Percentiles rank a stretch among this genome's conserved stretches.
Evolutionary conservation across 2,113 vertebrate species (phyloP).

Genomic region (Tetraodon nigroviridis): DNA sequence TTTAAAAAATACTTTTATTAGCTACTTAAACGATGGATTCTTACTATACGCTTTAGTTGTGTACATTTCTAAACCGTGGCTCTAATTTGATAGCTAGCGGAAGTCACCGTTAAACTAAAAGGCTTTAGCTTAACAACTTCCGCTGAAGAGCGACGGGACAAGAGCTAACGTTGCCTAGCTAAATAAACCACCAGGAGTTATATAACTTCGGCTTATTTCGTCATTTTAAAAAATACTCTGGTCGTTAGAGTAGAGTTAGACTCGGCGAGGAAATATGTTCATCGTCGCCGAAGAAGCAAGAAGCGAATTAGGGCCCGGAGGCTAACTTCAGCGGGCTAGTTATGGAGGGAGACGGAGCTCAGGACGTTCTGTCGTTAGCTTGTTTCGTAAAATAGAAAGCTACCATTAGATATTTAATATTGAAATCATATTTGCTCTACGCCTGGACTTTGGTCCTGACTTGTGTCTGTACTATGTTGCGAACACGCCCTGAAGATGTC

Average conservation of each 20-base stretch:
- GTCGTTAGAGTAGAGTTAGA: constrained; percentile 8
- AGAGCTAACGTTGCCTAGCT: constrained; percentile 11
- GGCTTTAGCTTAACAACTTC: constrained; percentile 16
- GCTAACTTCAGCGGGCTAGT: constrained; percentile 52
- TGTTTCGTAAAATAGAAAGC: not conserved
- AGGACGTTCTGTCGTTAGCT: constrained; percentile 22
- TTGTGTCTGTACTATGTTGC: constrained; percentile 25
- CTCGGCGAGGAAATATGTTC: constrained; percentile 12
- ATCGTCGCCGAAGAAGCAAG: constrained; percentile 13
- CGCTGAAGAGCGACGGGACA: constrained; percentile 42
- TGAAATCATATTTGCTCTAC: no score
- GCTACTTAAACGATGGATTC: no score
- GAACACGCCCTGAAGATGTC: constrained; percentile 57
- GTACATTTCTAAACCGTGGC: no score
- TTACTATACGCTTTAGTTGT: no score
- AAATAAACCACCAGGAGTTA: not conserved
- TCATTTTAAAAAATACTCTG: not conserved
- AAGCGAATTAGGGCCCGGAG: constrained; percentile 45
- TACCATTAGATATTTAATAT: no score
- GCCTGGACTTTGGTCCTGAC: not conserved
- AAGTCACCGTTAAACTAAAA: constrained; percentile 2
- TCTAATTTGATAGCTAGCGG: constrained; percentile 41
- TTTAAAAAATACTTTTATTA: no score
- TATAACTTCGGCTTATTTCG: not conserved
- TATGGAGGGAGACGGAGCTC: constrained; percentile 37